A percentile compares a stretch with the other conserved stretches of the same genome.
phyloP scores from a whole-genome alignment of 2,888 invertebrate species.

The Archips xylosteana region DNA sequence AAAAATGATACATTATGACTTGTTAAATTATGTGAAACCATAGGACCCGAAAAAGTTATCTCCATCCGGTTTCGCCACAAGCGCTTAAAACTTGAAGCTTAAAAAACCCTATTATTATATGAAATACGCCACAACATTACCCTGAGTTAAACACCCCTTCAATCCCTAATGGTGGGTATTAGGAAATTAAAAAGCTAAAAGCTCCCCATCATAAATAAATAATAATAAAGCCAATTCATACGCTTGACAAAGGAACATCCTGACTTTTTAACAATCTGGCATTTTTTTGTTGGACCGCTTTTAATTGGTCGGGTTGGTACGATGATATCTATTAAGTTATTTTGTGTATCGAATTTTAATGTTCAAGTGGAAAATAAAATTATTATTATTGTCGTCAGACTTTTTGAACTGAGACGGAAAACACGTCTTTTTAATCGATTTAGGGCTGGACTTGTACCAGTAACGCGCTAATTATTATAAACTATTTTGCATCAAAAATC shows the following conservation, averaged over 20 bases:
- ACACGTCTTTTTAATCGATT: too few relatives aligned
- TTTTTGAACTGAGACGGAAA: too few relatives aligned
- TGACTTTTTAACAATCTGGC: slow-evolving; percentile 34
- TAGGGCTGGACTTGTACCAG: too few relatives aligned
- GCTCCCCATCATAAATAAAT: slow-evolving; percentile 54
- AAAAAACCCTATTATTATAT: slow-evolving; percentile 40
- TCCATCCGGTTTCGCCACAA: slow-evolving; percentile 51
- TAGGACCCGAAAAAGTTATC: slow-evolving; percentile 9
- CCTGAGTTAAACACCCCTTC: slow-evolving; percentile 51
- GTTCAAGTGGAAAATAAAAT: not conserved
- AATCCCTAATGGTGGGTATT: slow-evolving; percentile 49
- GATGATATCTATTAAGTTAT: slow-evolving; percentile 25
- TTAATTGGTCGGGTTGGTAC: slow-evolving; percentile 33
- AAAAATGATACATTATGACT: too few relatives aligned
- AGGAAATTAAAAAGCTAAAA: slow-evolving; percentile 53
- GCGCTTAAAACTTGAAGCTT: slow-evolving; percentile 46
- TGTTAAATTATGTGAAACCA: too few relatives aligned
- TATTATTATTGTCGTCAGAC: too few relatives aligned
- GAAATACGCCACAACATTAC: slow-evolving; percentile 53
- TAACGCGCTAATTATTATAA: too few relatives aligned
- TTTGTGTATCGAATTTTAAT: slow-evolving; percentile 24
- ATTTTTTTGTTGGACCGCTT: slow-evolving; percentile 14
- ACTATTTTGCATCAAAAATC: too few relatives aligned
- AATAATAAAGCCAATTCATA: slow-evolving; percentile 48
- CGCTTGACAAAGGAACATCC: slow-evolving; percentile 34